Base-by-base conservation (phyloP, 2,113 vertebrate species). In the Puma concolor region DNA sequence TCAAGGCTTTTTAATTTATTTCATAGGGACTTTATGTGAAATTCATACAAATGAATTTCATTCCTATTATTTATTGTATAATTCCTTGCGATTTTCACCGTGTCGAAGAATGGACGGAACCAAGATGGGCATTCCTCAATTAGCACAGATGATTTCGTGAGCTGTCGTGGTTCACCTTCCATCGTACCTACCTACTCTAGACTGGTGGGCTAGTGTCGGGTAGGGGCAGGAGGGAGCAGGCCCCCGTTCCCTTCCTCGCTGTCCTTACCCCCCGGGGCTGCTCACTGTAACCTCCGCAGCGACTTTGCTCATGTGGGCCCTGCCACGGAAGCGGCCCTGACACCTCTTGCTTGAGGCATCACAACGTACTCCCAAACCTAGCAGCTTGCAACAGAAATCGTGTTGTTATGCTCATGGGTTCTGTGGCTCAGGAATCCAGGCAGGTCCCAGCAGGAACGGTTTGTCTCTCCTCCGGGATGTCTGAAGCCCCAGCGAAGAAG, bases 101-200 rank as follows among this genome's bases (percentile, higher is more conserved):
- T 93, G 44, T 89, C 67, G 60, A 63, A 74, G 7, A 94, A 88
- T 88, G 33, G 94, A 91, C 33, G n/a, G n/a, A 81, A 60, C 71
- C 16, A 44, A 95, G 52, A 36, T n/a, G 66, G 4, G 11, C 33
- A 17, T 81, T 89, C 81, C 44, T 76, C 23, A 86, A 52, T 82
- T 81, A 66, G 50, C 72, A 82, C 57, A 76, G 66, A 14, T 89
- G 54, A 67, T 74, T 50, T 76, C 54, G 27, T 67, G 52, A 87
- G 67, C 74, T 12, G 7, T 57, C 81, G 14, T 79, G 52, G 33
- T n/a, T 79, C 21, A 64, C 44, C 57, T 81, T 83, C 36, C 33
- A 72, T 13, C 41, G 33, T 25, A 54, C 44, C 93, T 74, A 83
- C 25, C 52, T 72, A 23, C 67, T 95, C 31, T 91, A 71, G 36